Evolutionary conservation across 2,888 invertebrate species (phyloP).

Genomic region (Drosophila antonietae): DNA sequence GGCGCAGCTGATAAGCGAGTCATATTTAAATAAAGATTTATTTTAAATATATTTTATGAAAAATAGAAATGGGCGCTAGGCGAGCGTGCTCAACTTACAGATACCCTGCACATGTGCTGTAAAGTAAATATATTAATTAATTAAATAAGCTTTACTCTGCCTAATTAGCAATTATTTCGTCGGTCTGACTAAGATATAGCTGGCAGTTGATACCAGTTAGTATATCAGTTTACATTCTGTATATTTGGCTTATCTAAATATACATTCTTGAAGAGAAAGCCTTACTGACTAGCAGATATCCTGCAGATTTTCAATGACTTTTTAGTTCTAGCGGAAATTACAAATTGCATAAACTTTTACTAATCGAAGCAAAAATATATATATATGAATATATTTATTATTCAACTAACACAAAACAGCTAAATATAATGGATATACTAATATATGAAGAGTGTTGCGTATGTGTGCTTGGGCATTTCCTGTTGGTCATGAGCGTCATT

Average conservation of each 20-base stretch:
- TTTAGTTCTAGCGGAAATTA: background rate
- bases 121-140: background rate
- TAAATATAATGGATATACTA: background rate
- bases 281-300: background rate
- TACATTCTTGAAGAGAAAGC: too few relatives aligned
- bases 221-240: too few relatives aligned
- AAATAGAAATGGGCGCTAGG: background rate
- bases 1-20: slow-evolving; percentile 13
- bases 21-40: slow-evolving; percentile 17
- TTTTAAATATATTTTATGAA: background rate
- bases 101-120: background rate
- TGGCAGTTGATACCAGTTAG: too few relatives aligned
- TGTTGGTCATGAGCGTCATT: slow-evolving; percentile 45
- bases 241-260: too few relatives aligned
- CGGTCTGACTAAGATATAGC: background rate
- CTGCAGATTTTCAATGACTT: background rate
- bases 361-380: too few relatives aligned
- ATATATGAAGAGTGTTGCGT: background rate
- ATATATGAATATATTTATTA: too few relatives aligned
- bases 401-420: background rate
- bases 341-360: too few relatives aligned
- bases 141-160: background rate
- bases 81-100: background rate
- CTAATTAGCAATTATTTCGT: background rate
- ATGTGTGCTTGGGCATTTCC: slow-evolving; percentile 35